Evolutionary conservation across 2,888 invertebrate species (phyloP), one percentile per base, ranked within the genome.

Genomic region (Erpobdella octoculata): DNA sequence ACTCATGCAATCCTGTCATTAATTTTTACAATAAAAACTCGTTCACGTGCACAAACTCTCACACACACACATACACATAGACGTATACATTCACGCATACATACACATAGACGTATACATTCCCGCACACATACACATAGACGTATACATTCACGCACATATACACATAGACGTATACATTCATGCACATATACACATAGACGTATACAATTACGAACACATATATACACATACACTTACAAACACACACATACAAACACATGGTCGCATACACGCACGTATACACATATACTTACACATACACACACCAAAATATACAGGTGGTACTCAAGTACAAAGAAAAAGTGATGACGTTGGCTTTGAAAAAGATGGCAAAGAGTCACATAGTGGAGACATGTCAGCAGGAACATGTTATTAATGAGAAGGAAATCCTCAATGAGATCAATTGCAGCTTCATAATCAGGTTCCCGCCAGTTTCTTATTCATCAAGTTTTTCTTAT

Each of bases 381-480:
- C 86, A 88, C 83, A 97, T 98, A 80, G 96, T 97, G 73, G 96
- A 97, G 82, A 98, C 97, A 0, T 87, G 96, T 73, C 98, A 98
- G 82, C 96, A 98, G 81, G 95, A 96, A 81, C 98, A 98, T 84
- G 96, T 98, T 75, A 93, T 96, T 91, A 95, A 94, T 36, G 98
- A 98, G 84, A 95, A 98, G 84, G 91, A 92, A 83, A 98, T 99
- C 69, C 94, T 98, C 93, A 90, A 91, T 75, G 85, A 86, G 76
- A 91, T 93, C 77, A 91, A 94, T 84, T 92, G 91, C 83, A 92
- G 94, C 81, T 99, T 98, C 83, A 94, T 98, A 74, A 96, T 97
- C 73, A 83, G 83, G 85, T 85, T 76, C n/a, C n/a, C n/a, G n/a
- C n/a, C n/a, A n/a, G n/a, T n/a, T n/a, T n/a, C n/a, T n/a, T n/a